A percentile compares a stretch with the other conserved stretches of the same genome.
These are phyloP conservation scores for Bettongia penicillata DNA, from an alignment of 2,113 vertebrate species.

Conservation along the genomic window DNA sequence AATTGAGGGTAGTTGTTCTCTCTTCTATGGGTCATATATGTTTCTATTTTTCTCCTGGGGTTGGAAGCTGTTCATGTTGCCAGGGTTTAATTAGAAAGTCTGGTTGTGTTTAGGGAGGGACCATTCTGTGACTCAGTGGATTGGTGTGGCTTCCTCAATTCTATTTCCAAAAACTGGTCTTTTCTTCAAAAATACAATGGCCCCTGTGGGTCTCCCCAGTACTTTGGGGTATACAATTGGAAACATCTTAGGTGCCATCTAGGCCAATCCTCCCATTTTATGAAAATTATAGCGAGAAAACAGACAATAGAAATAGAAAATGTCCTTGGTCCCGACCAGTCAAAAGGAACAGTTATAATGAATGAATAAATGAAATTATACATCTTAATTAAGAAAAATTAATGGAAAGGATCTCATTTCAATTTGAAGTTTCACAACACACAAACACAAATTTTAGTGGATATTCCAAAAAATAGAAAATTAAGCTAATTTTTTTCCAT, in stretches of 20 bases:
- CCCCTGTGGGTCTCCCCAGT: not conserved
- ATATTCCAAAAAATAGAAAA: constrained; percentile 21
- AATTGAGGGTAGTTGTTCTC: not conserved
- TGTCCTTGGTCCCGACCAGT: not conserved
- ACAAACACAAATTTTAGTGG: not conserved
- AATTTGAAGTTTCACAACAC: constrained; percentile 36
- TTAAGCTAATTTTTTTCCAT: not conserved
- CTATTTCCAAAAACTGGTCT: not conserved
- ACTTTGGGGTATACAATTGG: not conserved
- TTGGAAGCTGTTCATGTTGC: not conserved
- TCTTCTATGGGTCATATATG: not conserved
- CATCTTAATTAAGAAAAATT: constrained; percentile 24
- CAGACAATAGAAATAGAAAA: not conserved
- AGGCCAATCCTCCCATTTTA: not conserved
- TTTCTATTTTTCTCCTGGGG: constrained; percentile 23
- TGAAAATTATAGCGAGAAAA: not conserved
- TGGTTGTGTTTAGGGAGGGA: not conserved
- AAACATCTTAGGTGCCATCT: not conserved
- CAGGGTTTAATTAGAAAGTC: not conserved
- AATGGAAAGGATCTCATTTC: constrained; percentile 21
- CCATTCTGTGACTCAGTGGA: not conserved
- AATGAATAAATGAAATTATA: not conserved
- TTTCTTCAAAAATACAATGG: not conserved
- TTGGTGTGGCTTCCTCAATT: constrained; percentile 5
- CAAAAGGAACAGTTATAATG: not conserved